Evolutionary conservation across 2,888 invertebrate species (phyloP).

Genomic region (Papilio demoleus): DNA sequence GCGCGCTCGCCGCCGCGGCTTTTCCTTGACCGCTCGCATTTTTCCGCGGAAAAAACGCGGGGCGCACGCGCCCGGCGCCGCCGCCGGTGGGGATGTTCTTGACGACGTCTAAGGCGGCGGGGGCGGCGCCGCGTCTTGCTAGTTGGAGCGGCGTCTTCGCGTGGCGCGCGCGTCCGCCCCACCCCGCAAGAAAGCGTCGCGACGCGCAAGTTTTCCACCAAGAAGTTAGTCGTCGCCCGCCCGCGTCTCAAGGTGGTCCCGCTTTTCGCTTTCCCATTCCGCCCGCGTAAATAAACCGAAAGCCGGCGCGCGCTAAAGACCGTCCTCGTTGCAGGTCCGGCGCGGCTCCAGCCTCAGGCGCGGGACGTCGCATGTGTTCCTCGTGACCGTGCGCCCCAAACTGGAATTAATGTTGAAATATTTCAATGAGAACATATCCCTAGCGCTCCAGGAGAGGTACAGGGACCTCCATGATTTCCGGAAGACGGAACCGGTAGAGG

Average conservation of each 20-base stretch:
- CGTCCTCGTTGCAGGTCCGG: conserved; percentile 62
- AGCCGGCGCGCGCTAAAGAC: conserved; percentile 41
- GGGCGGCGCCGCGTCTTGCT: conserved; percentile 83
- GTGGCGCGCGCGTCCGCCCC: conserved; percentile 82
- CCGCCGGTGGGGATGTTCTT: conserved; percentile 81
- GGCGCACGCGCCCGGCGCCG: conserved; percentile 80
- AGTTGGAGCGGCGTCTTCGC: conserved; percentile 83
- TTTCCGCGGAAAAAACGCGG: conserved; percentile 82
- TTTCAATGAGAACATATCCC: conserved; percentile 83
- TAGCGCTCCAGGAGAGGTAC: conserved; percentile 83
- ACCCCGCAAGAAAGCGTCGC: conserved; percentile 82
- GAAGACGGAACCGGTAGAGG: conserved; percentile 79
- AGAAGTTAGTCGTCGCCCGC: conserved; percentile 84
- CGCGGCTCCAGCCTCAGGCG: conserved; percentile 49
- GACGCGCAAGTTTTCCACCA: conserved; percentile 83
- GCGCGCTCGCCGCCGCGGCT: conserved; percentile 70
- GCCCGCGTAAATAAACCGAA: conserved; percentile 49
- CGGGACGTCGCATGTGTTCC: conserved; percentile 72
- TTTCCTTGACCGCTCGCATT: conserved; percentile 82
- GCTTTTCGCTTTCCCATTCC: conserved; percentile 70
- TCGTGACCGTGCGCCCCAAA: conserved; percentile 75
- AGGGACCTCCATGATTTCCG: conserved; percentile 83
- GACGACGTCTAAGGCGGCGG: conserved; percentile 81
- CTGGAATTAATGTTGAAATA: conserved; percentile 84
- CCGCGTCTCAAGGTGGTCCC: conserved; percentile 82